Evolutionary conservation across 1,140 invertebrate species (phyloP).

Genomic region (Acromyrmex heyeri): DNA sequence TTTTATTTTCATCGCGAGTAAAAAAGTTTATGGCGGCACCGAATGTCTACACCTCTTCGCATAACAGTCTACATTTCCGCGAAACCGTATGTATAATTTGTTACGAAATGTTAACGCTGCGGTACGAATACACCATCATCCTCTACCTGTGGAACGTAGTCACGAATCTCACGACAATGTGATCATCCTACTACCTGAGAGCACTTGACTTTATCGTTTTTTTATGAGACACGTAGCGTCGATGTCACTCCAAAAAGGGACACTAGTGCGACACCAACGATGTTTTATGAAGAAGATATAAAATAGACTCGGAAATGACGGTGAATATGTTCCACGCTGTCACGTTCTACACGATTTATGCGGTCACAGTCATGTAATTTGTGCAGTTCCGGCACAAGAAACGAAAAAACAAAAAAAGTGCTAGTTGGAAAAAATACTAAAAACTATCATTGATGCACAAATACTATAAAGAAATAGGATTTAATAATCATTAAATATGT

Average conservation of each 20-base stretch:
- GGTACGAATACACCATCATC: neutral
- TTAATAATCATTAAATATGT: neutral
- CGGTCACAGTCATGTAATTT: constrained; percentile 28
- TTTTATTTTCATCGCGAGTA: constrained; percentile 45
- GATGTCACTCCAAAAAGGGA: constrained; percentile 44
- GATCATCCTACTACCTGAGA: constrained; percentile 19
- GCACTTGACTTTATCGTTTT: constrained; percentile 37
- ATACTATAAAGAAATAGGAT: neutral
- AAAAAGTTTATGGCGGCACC: constrained; percentile 16
- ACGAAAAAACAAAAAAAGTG: neutral
- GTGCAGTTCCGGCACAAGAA: neutral
- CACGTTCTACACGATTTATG: constrained; percentile 40
- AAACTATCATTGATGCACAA: neutral
- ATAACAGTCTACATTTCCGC: neutral
- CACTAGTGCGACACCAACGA: constrained; percentile 8
- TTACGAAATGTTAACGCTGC: constrained; percentile 25
- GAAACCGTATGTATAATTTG: constrained; percentile 39
- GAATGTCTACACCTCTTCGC: neutral
- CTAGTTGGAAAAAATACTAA: neutral
- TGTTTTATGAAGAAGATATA: constrained; percentile 48
- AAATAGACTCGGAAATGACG: constrained; percentile 36
- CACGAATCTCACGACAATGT: constrained; percentile 42
- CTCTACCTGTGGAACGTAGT: neutral
- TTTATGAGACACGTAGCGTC: constrained; percentile 57
- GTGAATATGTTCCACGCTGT: constrained; percentile 36